Evolutionary conservation across 2,888 invertebrate species (phyloP).

Genomic region (Dicroscelio sp.): DNA sequence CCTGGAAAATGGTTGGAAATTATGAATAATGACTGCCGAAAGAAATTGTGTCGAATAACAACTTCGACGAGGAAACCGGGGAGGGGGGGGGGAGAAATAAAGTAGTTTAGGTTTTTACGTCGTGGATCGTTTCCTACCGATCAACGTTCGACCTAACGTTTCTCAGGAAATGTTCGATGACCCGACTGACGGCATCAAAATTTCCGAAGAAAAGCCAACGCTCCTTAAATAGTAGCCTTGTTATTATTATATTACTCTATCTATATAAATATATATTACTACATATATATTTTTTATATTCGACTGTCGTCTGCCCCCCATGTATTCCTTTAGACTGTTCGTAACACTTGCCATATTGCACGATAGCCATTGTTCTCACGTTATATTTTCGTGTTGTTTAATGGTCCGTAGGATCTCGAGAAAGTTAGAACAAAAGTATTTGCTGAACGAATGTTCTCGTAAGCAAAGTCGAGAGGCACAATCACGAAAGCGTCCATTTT

Average conservation of each 20-base stretch:
- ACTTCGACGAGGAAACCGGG: no score
- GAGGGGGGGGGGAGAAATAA: no score
- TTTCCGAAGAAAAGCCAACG: background rate
- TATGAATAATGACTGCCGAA: slow-evolving; percentile 28
- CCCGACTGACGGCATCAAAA: no score
- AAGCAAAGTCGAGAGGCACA: slow-evolving; percentile 58
- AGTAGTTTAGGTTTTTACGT: no score
- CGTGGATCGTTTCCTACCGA: no score
- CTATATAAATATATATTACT: slow-evolving; percentile 31
- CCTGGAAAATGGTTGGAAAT: slow-evolving; percentile 6
- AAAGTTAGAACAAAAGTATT: slow-evolving; percentile 67
- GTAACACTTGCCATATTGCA: slow-evolving; percentile 73
- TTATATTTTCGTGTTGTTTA: slow-evolving; percentile 74
- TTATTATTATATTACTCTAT: slow-evolving; percentile 39
- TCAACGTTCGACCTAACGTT: no score
- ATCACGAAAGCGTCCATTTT: slow-evolving; percentile 24
- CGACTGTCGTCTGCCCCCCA: slow-evolving; percentile 70
- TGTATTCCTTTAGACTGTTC: slow-evolving; percentile 71
- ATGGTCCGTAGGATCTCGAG: slow-evolving; percentile 70
- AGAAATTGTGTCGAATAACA: slow-evolving; percentile 60
- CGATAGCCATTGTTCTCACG: slow-evolving; percentile 76
- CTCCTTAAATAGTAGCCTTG: slow-evolving; percentile 55
- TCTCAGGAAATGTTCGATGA: no score
- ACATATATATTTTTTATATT: slow-evolving; percentile 54
- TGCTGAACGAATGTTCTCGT: slow-evolving; percentile 44